These are phyloP conservation scores for Uria aalge DNA, from an alignment of 2,113 vertebrate genomes.

Conservation along the genomic window DNA sequence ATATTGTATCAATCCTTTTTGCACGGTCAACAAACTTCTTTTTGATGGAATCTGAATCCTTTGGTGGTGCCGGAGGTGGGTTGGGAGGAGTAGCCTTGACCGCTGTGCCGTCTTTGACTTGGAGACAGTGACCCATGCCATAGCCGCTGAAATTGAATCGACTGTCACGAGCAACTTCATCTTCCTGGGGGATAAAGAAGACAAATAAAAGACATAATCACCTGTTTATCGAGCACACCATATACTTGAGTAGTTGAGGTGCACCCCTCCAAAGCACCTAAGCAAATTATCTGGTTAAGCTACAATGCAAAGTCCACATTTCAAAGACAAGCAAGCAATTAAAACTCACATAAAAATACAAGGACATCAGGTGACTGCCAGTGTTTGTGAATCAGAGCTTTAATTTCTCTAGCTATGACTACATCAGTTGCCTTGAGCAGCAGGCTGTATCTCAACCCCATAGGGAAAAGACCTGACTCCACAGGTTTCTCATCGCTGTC, in stretches of 20 bases:
- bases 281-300: background rate
- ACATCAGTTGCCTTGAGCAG: background rate
- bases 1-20: slow-evolving; percentile 98
- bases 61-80: slow-evolving; percentile 74
- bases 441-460: background rate
- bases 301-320: background rate
- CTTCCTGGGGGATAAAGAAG: slow-evolving; percentile 79
- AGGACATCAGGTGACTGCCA: background rate
- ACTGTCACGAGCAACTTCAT: slow-evolving; percentile 87
- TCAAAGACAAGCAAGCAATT: background rate
- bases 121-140: slow-evolving; percentile 90
- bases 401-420: background rate
- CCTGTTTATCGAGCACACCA: rapidly evolving
- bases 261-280: background rate
- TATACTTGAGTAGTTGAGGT: background rate
- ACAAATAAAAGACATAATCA: slow-evolving; percentile 28
- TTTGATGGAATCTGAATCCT: slow-evolving; percentile 88
- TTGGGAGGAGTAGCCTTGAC: slow-evolving; percentile 82
- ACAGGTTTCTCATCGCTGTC: background rate
- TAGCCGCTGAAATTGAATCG: slow-evolving; percentile 95
- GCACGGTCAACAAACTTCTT: slow-evolving; percentile 98
- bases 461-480: background rate
- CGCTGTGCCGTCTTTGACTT: slow-evolving; percentile 87
- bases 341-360: background rate
- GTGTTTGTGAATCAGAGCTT: background rate